Evolutionary conservation across 2,797 vertebrate genomes (phyloP).

Genomic region (Aldrovandia affinis): DNA sequence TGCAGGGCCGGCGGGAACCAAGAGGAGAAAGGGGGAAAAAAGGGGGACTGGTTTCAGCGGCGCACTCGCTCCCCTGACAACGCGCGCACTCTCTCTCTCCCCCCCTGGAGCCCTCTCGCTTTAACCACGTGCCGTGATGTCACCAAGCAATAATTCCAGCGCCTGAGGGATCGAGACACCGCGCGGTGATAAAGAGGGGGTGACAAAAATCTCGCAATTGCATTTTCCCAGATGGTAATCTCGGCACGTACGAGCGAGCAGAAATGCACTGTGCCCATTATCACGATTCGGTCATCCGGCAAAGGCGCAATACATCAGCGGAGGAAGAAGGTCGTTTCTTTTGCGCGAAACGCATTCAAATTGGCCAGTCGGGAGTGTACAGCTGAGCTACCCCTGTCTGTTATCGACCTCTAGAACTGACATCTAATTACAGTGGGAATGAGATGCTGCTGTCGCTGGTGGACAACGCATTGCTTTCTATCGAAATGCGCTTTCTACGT

Average conservation of each 20-base stretch:
- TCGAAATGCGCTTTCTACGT: too few relatives aligned
- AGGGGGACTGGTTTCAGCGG: neutral
- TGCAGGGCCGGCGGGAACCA: slow-evolving; percentile 50
- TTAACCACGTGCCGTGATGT: neutral
- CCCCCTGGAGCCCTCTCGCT: neutral
- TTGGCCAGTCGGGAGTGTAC: too few relatives aligned
- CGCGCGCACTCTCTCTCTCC: neutral
- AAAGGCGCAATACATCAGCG: too few relatives aligned
- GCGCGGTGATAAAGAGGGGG: neutral
- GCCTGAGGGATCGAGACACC: neutral
- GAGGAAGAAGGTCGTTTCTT: too few relatives aligned
- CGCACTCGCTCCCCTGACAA: neutral
- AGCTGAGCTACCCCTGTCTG: too few relatives aligned
- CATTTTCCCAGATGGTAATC: neutral
- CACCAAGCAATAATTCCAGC: neutral
- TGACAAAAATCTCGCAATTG: neutral
- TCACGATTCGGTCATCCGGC: neutral
- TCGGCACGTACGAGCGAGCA: neutral
- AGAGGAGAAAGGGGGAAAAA: slow-evolving; percentile 23
- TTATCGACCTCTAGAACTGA: too few relatives aligned
- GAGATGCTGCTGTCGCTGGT: too few relatives aligned
- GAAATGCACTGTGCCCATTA: neutral
- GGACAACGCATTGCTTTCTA: too few relatives aligned
- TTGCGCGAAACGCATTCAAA: too few relatives aligned
- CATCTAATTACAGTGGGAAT: too few relatives aligned